These are phyloP conservation scores for Ypsolopha scabrella DNA, from an alignment of 2,888 invertebrate genomes.

Conservation along the genomic window DNA sequence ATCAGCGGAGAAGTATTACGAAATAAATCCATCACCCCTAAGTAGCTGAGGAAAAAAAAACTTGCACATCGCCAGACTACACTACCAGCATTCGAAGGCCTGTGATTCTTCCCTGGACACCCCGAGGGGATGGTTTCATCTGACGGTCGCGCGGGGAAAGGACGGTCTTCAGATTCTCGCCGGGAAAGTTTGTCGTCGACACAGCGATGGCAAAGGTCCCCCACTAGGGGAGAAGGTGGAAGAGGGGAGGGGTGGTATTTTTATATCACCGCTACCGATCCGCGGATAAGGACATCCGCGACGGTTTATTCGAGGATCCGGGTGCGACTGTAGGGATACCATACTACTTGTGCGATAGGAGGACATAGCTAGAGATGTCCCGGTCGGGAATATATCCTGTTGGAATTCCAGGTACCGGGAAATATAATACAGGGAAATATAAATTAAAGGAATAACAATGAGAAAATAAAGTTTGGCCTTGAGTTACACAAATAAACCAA, in stretches of 20 bases:
- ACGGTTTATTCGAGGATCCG: constrained; percentile 47
- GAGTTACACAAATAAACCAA: too few relatives aligned
- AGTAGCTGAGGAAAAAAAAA: neutral
- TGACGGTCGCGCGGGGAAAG: too few relatives aligned
- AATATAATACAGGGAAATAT: too few relatives aligned
- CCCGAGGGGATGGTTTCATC: too few relatives aligned
- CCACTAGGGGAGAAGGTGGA: neutral
- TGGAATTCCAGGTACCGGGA: neutral
- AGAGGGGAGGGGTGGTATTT: constrained; percentile 21
- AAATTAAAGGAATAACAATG: too few relatives aligned
- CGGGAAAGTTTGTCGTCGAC: too few relatives aligned
- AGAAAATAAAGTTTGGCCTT: too few relatives aligned
- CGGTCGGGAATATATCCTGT: neutral
- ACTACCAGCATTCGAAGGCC: too few relatives aligned
- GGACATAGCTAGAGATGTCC: neutral
- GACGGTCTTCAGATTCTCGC: too few relatives aligned
- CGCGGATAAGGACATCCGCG: constrained; percentile 50
- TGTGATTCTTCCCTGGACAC: neutral
- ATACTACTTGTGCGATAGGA: neutral
- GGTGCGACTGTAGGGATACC: constrained; percentile 13
- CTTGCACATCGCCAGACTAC: neutral
- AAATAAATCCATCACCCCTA: neutral
- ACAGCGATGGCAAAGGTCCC: neutral
- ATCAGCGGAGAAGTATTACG: neutral
- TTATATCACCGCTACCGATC: constrained; percentile 38